A percentile compares a stretch with the other conserved stretches of the same genome.
These are phyloP conservation scores for Ophion obscuratus DNA, from an alignment of 2,888 invertebrate genomes.

Conservation along the genomic window DNA sequence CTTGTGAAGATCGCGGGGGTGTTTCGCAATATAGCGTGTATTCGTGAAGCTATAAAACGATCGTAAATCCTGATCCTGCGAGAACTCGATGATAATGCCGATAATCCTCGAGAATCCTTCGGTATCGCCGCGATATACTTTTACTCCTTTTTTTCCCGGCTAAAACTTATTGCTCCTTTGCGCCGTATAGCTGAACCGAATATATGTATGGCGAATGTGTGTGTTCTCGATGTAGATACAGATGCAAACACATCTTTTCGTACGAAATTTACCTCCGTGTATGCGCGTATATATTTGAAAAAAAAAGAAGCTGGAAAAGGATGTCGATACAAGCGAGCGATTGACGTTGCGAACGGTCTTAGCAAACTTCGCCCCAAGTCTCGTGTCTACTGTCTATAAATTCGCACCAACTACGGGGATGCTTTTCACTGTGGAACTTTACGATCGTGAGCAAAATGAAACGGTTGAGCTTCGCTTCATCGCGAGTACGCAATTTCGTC, in stretches of 20 bases:
- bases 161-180: conserved; percentile 22
- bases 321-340: conserved; percentile 26
- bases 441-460: background rate
- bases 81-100: conserved; percentile 50
- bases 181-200: background rate
- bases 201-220: background rate
- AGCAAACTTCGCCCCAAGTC: conserved; percentile 26
- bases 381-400: conserved; percentile 18
- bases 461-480: background rate
- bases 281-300: background rate
- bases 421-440: conserved; percentile 7
- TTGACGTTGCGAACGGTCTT: conserved; percentile 7
- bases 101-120: conserved; percentile 51
- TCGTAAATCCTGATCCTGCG: conserved; percentile 48
- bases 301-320: conserved; percentile 6
- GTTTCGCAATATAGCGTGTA: conserved; percentile 18
- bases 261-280: background rate
- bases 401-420: background rate
- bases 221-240: background rate
- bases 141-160: conserved; percentile 13
- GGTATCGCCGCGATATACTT: conserved; percentile 30
- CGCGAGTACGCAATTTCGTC: background rate
- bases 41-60: conserved; percentile 47
- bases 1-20: background rate
- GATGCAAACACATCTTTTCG: too few relatives aligned